These are phyloP conservation scores for Muntiacus muntjak DNA, from an alignment of 2,113 vertebrate genomes.

Conservation along the genomic window DNA sequence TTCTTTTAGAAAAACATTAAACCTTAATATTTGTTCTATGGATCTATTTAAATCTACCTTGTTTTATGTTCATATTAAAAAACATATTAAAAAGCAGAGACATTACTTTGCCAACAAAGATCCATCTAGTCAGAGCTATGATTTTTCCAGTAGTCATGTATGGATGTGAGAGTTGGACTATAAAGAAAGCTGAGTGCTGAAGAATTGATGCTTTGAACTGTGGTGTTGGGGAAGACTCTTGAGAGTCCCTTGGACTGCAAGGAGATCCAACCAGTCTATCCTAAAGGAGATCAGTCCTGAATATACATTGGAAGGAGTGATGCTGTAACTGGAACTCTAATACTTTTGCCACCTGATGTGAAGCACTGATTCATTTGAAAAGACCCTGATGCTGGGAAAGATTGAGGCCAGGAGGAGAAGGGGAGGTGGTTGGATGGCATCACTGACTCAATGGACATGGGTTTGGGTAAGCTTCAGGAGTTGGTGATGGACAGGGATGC, in stretches of 20 bases:
- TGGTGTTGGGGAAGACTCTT: neutral
- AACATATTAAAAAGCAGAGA: neutral
- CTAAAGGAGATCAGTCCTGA: neutral
- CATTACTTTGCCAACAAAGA: neutral
- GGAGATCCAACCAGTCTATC: neutral
- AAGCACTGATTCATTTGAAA: neutral
- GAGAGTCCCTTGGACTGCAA: neutral
- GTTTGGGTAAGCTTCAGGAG: neutral
- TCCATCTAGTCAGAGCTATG: neutral
- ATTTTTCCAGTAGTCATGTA: neutral
- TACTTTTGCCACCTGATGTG: neutral
- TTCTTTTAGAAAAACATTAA: neutral
- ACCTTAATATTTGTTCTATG: neutral
- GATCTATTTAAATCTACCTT: neutral
- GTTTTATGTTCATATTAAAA: neutral
- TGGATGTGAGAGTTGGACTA: neutral
- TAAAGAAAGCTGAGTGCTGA: neutral
- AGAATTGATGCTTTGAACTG: neutral
- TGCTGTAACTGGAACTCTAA: neutral
- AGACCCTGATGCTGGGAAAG: neutral
- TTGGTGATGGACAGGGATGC: neutral
- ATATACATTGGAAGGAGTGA: neutral
- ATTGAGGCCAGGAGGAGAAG: accelerated
- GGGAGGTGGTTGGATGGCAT: neutral
- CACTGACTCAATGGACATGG: neutral